Evolutionary conservation across 30 jellyfish, hydroid and myxozoan genomes (phyloP), one percentile per base, ranked within the genome.

Genomic region (Aurelia coerulea): DNA sequence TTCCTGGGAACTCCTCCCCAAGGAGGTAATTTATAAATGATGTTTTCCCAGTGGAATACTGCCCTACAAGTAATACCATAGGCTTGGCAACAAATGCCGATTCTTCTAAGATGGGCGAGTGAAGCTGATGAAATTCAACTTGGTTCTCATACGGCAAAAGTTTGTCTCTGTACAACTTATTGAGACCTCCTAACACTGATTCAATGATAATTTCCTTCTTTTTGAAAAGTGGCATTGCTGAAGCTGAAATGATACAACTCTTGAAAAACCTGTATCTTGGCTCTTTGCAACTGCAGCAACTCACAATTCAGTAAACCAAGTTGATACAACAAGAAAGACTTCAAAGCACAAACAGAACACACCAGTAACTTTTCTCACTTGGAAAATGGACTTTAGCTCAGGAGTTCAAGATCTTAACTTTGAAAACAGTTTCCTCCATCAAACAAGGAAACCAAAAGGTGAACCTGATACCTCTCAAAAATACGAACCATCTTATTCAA

Each of bases 11-110:
- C 5, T 96, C 98, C 58, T 91, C 96, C 79, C 92, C 98, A 17
- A 96, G 87, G 19, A 96, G 83, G 78, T 96, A 96, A 76, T 79
- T 91, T 18, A 96, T 96, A 65, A 96, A 91, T 4, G 99, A 93
- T 54, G 99, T 96, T 78, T 96, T 96, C 1, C 98, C 99, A 37
- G 99, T 96, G 2, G 99, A 96, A 51, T 96, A 96, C 85, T 96
- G 99, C 2, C 99, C 99, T 62, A 96, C 98, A 11, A 96, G 95
- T 65, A 96, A 60, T 29, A 96, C 96, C 99, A 96, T 96, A 13
- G 99, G 99, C 78, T 88, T 89, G 68, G 93, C 87, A 37, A 42
- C 41, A 64, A 96, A 96, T 34, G 83, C 97, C 19, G 97, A 84
- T 62, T 88, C 99, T 72, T 96, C 99, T 34, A 96, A 74, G 69